Conservation (phyloP, 2,113 vertebrate species). For the Apteryx mantelli region DNA sequence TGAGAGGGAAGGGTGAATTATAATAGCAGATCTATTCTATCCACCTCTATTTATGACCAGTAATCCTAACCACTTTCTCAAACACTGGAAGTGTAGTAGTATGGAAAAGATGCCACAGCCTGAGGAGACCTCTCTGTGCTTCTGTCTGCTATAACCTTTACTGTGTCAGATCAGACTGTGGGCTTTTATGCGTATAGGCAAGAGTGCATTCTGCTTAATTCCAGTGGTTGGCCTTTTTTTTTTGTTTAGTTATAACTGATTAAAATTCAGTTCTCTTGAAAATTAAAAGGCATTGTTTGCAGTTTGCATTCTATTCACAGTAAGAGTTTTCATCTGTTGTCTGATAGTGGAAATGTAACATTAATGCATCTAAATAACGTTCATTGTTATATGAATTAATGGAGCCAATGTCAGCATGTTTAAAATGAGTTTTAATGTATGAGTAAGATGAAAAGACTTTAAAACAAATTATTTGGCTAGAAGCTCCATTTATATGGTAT, state of each 20-base stretch:
- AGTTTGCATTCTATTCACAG: neutral
- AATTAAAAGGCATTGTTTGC: neutral
- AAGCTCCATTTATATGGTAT: conserved; percentile 43
- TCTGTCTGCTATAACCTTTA: neutral
- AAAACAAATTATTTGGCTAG: conserved; percentile 59
- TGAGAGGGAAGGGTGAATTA: neutral
- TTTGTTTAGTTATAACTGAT: neutral
- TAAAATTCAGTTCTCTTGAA: neutral
- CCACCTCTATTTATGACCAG: neutral
- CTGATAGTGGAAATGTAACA: neutral
- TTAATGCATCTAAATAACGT: neutral
- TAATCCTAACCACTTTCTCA: neutral
- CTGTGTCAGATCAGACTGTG: neutral
- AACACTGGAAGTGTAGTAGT: neutral
- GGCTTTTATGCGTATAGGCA: neutral
- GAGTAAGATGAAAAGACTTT: conserved; percentile 47
- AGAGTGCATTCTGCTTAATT: neutral
- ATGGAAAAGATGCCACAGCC: neutral
- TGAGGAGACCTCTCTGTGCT: neutral
- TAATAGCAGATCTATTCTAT: neutral
- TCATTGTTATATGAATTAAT: conserved; percentile 5
- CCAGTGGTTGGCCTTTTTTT: neutral
- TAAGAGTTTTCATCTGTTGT: neutral
- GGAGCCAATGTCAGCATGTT: neutral
- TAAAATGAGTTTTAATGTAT: conserved; percentile 20